Percentiles rank a stretch among this genome's conserved stretches.
Conservation (phyloP, 2,113 vertebrate species). For the Erinaceus europaeus region DNA sequence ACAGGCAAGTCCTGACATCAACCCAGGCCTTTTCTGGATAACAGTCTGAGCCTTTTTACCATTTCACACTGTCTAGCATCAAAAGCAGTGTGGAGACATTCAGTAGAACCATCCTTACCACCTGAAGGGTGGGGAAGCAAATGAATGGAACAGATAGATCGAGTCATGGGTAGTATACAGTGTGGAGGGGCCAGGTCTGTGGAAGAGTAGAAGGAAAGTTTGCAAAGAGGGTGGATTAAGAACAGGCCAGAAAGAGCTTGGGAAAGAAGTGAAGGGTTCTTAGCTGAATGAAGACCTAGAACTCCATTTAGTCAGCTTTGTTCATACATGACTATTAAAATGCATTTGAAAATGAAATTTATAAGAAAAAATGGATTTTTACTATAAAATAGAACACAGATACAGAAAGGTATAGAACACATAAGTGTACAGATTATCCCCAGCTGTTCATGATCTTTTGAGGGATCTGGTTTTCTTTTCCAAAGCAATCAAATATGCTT, state of each 20-base stretch:
- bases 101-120: neutral
- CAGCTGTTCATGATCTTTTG: neutral
- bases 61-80: neutral
- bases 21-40: neutral
- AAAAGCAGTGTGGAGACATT: neutral
- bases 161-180: no score
- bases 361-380: no score
- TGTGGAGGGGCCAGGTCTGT: accelerated
- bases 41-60: neutral
- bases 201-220: neutral
- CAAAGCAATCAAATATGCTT: neutral
- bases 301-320: neutral
- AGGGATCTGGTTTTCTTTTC: constrained; percentile 5
- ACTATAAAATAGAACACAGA: constrained; percentile 15
- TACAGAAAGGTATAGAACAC: neutral
- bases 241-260: neutral
- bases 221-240: accelerated
- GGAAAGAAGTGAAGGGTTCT: neutral
- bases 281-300: neutral
- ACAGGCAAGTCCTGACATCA: neutral
- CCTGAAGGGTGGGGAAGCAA: neutral
- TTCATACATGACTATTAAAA: constrained; percentile 17
- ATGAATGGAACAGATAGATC: neutral
- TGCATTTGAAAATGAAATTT: no score
- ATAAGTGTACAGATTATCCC: neutral